Base-by-base conservation (phyloP, 2,888 invertebrate species). In the Danaus chrysippus region DNA sequence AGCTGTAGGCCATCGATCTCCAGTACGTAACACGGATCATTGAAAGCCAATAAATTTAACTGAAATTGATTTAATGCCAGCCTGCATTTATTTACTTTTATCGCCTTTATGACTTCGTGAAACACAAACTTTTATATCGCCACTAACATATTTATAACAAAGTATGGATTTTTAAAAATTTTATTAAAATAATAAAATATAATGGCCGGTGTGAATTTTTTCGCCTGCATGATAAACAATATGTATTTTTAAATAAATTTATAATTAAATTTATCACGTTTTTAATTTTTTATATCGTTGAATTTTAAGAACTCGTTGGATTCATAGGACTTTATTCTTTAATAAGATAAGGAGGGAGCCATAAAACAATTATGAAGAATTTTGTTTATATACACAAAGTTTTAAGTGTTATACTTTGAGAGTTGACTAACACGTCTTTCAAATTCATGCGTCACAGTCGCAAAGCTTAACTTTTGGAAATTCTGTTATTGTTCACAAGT, bases 361-460 rank as follows among this genome's bases (percentile, higher is more conserved):
- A 44, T 59, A 55, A 59, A 59, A 59, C 59, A 44, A 54, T 59
- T 46, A 54, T 17, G 34, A 59, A 23, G 44, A 17, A 59, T 46
- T 44, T 49, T 49, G 49, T 46, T 59, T 59, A 58, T 59, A 44
- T 54, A 34, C 54, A 49, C 3, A 55, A 59, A 59, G 54, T 59
- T 54, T 17, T 1, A 23, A 54, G 46, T 19, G 34, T 58, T 34
- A n/a, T 23, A 15, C 34, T 49, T 13, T 58, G 13, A 10, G 49
- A 46, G 23, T 58, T 41, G 15, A 53, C 19, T 15, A 49, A 49
- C 42, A 53, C 11, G 42, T 42, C 53, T 49, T 49, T 49, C 10
- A 11, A 15, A 17, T 49, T 49, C 49, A 49, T 49, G 49, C 17
- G 49, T 49, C 17, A 49, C 17, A 34, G 23, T 3, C 23, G 23